Percentiles rank a stretch among this genome's conserved stretches.
phyloP scores from a whole-genome alignment of 37 sponge, comb jelly and placozoan species.

The Tethya wilhelma region DNA sequence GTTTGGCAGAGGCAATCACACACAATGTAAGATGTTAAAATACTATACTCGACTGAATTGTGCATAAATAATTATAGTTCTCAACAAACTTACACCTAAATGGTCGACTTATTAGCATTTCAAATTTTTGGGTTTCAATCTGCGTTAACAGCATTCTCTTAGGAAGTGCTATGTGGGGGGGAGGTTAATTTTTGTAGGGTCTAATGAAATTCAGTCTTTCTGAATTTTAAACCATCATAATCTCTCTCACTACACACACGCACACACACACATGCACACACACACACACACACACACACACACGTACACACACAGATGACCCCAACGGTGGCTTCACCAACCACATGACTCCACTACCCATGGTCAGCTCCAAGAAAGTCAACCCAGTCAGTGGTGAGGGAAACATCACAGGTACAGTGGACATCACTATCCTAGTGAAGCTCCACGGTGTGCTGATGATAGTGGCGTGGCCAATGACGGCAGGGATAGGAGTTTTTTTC shows the following conservation, averaged over 20 bases:
- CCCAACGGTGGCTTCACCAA: neutral
- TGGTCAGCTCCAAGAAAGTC: neutral
- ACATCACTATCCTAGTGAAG: too few species aligned
- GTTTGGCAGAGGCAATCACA: neutral
- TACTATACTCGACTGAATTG: neutral
- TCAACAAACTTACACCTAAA: neutral
- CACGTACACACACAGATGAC: too few species aligned
- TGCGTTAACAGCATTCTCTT: too few species aligned
- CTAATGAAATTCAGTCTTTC: too few species aligned
- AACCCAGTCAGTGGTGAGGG: neutral
- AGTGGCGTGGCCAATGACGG: neutral
- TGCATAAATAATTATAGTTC: neutral
- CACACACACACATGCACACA: too few species aligned
- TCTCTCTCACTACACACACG: too few species aligned
- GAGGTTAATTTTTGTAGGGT: too few species aligned
- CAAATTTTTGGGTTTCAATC: too few species aligned
- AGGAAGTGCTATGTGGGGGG: too few species aligned
- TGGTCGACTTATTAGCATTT: too few species aligned
- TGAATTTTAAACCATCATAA: too few species aligned
- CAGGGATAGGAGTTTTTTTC: neutral
- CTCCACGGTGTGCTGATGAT: neutral
- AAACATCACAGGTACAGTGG: neutral
- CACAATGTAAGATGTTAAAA: neutral
- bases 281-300: too few species aligned
- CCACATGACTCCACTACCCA: neutral